Conservation (phyloP, 2,113 vertebrate species). For the Heterocephalus glaber region DNA sequence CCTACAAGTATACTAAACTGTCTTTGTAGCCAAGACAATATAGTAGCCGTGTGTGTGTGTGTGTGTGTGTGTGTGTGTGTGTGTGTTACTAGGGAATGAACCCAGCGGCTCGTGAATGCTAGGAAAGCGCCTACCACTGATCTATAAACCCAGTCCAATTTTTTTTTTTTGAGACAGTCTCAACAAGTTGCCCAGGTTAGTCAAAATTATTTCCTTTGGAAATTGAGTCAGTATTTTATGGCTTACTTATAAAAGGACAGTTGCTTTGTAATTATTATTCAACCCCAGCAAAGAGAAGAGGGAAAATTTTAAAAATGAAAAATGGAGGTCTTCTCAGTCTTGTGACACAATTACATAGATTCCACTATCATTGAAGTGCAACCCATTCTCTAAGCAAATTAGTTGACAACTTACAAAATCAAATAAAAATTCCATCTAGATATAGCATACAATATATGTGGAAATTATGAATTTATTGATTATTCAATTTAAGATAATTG, state of each 20-base stretch:
- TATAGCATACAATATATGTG: not conserved
- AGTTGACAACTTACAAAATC: not conserved
- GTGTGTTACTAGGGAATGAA: not conserved
- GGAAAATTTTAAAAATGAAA: not conserved
- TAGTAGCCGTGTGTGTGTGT: too few relatives aligned
- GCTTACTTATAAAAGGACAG: constrained; percentile 25
- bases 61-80: not conserved
- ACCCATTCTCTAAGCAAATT: not conserved
- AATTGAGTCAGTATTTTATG: not conserved
- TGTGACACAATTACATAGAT: not conserved
- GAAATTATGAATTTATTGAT: not conserved
- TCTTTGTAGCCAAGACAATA: not conserved
- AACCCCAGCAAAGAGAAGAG: not conserved
- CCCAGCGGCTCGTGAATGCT: not conserved
- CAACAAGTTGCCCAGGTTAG: not conserved
- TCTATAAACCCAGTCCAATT: not conserved
- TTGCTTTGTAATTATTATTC: not conserved
- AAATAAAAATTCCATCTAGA: not conserved
- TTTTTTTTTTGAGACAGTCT: not conserved
- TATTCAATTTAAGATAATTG: not conserved
- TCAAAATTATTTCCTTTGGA: not conserved
- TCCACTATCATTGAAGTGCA: not conserved
- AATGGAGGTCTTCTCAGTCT: not conserved
- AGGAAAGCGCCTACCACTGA: not conserved
- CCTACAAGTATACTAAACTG: not conserved